Percentiles rank a stretch among this genome's conserved stretches.
phyloP scores from a whole-genome alignment of 2,113 vertebrate species.

The Nycticebus coucang region DNA sequence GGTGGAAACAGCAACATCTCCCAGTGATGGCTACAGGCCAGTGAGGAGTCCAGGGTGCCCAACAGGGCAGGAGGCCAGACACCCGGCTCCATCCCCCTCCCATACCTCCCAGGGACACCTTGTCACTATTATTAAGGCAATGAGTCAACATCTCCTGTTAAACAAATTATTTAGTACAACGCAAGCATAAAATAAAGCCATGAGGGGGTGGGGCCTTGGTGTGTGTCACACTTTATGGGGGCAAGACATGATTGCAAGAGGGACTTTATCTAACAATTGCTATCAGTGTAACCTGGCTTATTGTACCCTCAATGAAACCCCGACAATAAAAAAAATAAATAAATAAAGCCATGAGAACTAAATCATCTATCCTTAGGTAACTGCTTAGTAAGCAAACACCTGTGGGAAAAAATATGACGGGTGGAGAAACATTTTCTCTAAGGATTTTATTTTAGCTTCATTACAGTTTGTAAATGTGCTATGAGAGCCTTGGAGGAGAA shows the following conservation, averaged over 20 bases:
- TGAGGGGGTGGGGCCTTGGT: too few species aligned
- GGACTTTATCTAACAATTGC: too few species aligned
- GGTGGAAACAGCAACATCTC: too few species aligned
- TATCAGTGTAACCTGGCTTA: too few species aligned
- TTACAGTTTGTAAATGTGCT: neutral
- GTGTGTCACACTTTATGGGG: too few species aligned
- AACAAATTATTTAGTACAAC: too few species aligned
- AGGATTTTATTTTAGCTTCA: neutral
- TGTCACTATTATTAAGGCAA: neutral
- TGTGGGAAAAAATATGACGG: neutral
- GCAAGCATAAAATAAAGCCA: too few species aligned
- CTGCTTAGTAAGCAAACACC: neutral
- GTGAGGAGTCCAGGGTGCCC: neutral
- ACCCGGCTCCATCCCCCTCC: neutral
- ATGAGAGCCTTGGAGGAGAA: neutral
- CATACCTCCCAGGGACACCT: fast-evolving
- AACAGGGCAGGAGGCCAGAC: neutral
- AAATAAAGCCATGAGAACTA: neutral
- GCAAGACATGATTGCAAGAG: too few species aligned
- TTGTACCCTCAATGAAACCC: too few species aligned
- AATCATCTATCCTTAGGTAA: neutral
- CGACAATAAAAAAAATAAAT: too few species aligned
- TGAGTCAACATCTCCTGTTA: neutral
- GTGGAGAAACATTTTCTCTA: neutral
- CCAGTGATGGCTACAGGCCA: neutral